A percentile compares a stretch with the other conserved stretches of the same genome.
Evolutionary conservation across 1,140 invertebrate species (phyloP).

Genomic region (Pollicipes pollicipes): DNA sequence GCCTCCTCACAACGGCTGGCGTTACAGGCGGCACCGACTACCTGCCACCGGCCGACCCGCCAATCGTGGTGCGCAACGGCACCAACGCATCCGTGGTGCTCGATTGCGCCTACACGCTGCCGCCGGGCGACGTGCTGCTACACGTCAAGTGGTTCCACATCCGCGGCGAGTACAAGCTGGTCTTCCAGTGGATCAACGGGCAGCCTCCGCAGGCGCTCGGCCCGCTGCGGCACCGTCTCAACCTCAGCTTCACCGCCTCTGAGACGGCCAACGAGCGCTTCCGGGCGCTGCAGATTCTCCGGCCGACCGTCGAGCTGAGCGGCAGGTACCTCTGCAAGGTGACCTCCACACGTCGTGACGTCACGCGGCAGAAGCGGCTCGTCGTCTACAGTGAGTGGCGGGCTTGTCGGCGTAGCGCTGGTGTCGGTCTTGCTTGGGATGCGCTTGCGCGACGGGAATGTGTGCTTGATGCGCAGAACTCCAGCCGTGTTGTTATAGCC

Average conservation of each 20-base stretch:
- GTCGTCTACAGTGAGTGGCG: neutral
- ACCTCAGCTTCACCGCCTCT: slow-evolving; percentile 8
- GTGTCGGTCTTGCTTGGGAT: too few species aligned
- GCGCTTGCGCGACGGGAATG: too few species aligned
- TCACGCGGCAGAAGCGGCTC: neutral
- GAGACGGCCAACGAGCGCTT: slow-evolving; percentile 6
- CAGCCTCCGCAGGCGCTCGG: slow-evolving; percentile 9
- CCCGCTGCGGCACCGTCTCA: neutral
- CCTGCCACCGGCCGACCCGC: neutral
- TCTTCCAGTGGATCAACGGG: slow-evolving; percentile 8
- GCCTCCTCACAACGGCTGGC: too few species aligned
- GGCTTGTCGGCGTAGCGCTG: too few species aligned
- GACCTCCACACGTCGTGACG: neutral
- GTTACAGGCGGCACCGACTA: neutral
- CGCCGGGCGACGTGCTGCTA: neutral
- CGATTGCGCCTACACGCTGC: slow-evolving; percentile 10
- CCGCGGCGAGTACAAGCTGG: neutral
- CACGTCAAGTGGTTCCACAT: slow-evolving; percentile 12
- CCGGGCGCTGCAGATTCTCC: slow-evolving; percentile 8
- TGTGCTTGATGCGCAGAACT: too few species aligned
- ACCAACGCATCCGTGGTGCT: neutral
- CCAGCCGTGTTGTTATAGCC: too few species aligned
- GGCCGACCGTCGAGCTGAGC: slow-evolving; percentile 9
- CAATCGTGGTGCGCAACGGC: slow-evolving; percentile 5
- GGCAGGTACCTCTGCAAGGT: slow-evolving; percentile 9